Conservation (phyloP, 2,888 invertebrate genomes). For the Hipparchia sbordonii region DNA sequence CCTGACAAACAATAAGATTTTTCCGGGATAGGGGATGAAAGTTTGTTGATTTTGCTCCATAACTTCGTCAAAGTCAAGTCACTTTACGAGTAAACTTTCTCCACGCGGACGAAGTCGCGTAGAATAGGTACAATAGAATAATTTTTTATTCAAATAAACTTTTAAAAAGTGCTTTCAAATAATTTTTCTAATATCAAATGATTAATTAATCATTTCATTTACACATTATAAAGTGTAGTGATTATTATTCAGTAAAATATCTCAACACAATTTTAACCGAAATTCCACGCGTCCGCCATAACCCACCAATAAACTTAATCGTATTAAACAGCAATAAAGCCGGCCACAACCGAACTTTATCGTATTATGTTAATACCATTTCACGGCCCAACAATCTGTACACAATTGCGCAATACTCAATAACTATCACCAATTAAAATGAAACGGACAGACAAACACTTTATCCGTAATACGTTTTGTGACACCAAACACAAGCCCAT, state of each 20-base stretch:
- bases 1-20: no score
- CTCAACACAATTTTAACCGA: slow-evolving; percentile 13
- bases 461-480: slow-evolving; percentile 20
- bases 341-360: slow-evolving; percentile 38
- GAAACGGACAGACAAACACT: slow-evolving; percentile 39
- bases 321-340: slow-evolving; percentile 44
- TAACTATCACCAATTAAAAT: slow-evolving; percentile 50
- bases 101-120: no score
- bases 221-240: no score
- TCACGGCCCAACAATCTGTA: slow-evolving; percentile 45
- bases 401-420: slow-evolving; percentile 45
- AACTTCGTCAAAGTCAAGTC: no score
- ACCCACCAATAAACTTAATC: slow-evolving; percentile 35
- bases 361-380: slow-evolving; percentile 53
- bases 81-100: no score
- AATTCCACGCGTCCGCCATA: slow-evolving; percentile 27
- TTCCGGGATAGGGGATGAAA: no score
- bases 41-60: no score
- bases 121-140: no score
- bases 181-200: no score
- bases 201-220: no score
- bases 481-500: slow-evolving; percentile 10
- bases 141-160: no score
- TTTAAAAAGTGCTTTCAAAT: no score
- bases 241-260: slow-evolving; percentile 1